Base-by-base conservation (phyloP, 2,888 invertebrate species). In the Limnephilus auricula region DNA sequence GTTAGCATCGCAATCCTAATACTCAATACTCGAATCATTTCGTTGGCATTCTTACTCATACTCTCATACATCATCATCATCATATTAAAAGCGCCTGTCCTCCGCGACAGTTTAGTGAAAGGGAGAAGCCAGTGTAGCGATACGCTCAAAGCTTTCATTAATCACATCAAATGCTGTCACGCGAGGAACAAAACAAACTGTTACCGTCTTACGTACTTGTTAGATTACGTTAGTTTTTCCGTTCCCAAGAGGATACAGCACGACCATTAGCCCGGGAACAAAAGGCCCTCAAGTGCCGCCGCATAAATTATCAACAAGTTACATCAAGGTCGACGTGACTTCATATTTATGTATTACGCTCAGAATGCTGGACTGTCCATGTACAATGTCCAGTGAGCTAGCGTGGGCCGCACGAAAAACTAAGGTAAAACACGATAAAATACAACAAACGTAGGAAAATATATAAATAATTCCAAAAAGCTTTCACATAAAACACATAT, bases 301-400 rank as follows among this genome's bases (percentile, higher is more conserved):
- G 87, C 37, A 88, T 88, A 88, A 78, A 88, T 88, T 79, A 86
- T 78, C 79, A 25, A 25, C n/a, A 32, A 37, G 87, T 88, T 88
- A 78, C 87, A 34, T 32, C 25, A 79, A 87, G 65, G 65, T 25
- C 65, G 30, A 15, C n/a, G 40, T 85, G 30, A 85, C 85, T 85
- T 85, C 45, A n/a, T 45, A 31, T 86, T 86, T 45, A 45, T 65
- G 18, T 45, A 37, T 85, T 50, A 18, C 50, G 50, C 18, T 18
- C 50, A 18, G 40, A 40, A 50, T 6, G 18, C 50, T 50, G 50
- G 50, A 50, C 50, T 50, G 50, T 15, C 50, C 50, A 50, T 4
- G 18, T 13, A 13, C 15, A 13, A 45, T 45, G 45, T 15, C 45
- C 15, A 15, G 3, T 0, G 45, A 13, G 45, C 45, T 9, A 15